phyloP scores from a whole-genome alignment of 2,888 invertebrate genomes.

The Meganola albula region DNA sequence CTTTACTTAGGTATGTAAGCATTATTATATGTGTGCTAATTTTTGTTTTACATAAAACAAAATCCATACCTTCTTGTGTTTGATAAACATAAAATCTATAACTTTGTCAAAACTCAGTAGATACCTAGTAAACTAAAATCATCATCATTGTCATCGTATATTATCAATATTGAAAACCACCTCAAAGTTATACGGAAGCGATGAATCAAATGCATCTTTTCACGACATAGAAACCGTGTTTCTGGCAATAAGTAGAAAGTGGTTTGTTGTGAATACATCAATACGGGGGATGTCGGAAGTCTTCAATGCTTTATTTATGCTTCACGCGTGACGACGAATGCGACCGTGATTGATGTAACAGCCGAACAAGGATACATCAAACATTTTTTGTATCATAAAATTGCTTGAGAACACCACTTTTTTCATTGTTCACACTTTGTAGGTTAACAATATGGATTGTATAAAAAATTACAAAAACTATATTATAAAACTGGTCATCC shows the following conservation, averaged over 20 bases:
- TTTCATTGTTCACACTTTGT: slow-evolving; percentile 29
- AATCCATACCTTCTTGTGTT: no score
- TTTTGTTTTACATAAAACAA: no score
- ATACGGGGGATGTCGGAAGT: slow-evolving; percentile 51
- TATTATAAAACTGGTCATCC: no score
- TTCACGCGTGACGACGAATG: slow-evolving; percentile 52
- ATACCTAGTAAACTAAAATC: no score
- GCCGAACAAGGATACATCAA: slow-evolving; percentile 52
- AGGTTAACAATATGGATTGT: no score
- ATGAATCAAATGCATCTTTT: slow-evolving; percentile 35
- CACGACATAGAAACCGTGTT: slow-evolving; percentile 37
- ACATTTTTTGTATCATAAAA: slow-evolving; percentile 41
- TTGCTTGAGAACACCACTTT: slow-evolving; percentile 32
- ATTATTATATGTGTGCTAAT: no score
- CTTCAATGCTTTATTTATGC: slow-evolving; percentile 60
- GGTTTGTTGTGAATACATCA: slow-evolving; percentile 58
- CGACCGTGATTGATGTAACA: slow-evolving; percentile 59
- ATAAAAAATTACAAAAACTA: no score
- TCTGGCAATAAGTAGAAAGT: slow-evolving; percentile 49
- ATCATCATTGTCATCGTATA: no score
- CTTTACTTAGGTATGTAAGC: no score
- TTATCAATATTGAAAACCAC: neutral
- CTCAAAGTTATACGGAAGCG: slow-evolving; percentile 17
- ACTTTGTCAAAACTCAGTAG: slow-evolving; percentile 19
- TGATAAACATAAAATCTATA: slow-evolving; percentile 37